Evolutionary conservation across 1,140 invertebrate genomes (phyloP), one percentile per base, ranked within the genome.

Genomic region (Drosophila varians): DNA sequence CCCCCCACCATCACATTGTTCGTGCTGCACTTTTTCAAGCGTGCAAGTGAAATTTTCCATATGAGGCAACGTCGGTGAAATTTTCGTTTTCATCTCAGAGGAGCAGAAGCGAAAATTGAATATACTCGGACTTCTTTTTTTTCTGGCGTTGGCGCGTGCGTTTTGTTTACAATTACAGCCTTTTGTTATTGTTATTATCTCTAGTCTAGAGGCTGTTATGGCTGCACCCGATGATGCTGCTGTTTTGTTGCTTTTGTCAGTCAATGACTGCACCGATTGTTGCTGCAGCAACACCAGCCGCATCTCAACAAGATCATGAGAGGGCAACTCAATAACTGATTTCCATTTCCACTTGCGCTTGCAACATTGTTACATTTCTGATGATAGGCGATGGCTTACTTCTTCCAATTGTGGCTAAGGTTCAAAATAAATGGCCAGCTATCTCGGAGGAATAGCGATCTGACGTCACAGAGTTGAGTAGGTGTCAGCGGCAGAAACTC

Each of bases 41-140:
- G 80, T 84, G 79, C 75, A 86, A 84, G 80, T 84, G 80, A 84
- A 84, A 84, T 84, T 86, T 86, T 79, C 80, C 80, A 86, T 84
- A 86, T 84, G 80, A 68, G 74, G 60, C 74, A 74, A 76, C 61
- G 58, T 57, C 74, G 78, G 79, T 72, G 79, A 84, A 83, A 84
- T 78, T 83, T 77, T 78, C 70, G 60, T 72, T 77, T 78, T 46
- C 52, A 55, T 62, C 70, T 82, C 42, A 51, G 16, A 43, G 46
- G 49, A 51, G 51, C 54, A 55, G 31, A 69, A 19, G 25, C 34
- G 12, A 56, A 61, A 79, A 61, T 51, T 42, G 4, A 34, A 26
- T 40, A 56, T 51, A 49, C 51, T 49, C 25, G 26, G 8, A 65
- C 26, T 56, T 70, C 51, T 42, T 12, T 38, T 58, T 45, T 43